phyloP scores from a whole-genome alignment of 2,113 vertebrate species.

The Aepyceros melampus region DNA sequence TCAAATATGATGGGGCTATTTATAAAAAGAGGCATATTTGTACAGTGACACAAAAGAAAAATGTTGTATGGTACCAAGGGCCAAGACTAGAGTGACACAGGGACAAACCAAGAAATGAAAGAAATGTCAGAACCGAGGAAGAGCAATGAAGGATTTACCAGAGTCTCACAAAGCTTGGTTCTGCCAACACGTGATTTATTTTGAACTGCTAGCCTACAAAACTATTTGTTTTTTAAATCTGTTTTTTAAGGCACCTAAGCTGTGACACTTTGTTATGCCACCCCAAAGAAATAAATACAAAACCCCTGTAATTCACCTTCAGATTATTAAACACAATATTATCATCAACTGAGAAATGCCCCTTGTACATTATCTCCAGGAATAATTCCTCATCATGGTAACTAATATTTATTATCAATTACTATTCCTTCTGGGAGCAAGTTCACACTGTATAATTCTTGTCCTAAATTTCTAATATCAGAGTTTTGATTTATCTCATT shows the following conservation, averaged over 20 bases:
- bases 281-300: background rate
- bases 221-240: no score
- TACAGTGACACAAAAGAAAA: background rate
- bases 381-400: background rate
- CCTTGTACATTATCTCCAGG: background rate
- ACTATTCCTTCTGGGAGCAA: background rate
- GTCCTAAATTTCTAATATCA: background rate
- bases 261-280: background rate
- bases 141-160: background rate
- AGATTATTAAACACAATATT: background rate
- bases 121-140: background rate
- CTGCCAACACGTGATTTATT: background rate
- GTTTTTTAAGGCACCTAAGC: background rate
- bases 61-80: background rate
- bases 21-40: fast-evolving
- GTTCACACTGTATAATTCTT: background rate
- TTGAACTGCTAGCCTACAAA: background rate
- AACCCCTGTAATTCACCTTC: no score
- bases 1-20: background rate
- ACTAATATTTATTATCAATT: background rate
- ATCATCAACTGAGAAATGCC: background rate
- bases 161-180: background rate
- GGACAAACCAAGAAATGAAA: background rate
- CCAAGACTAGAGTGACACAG: background rate
- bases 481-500: background rate